phyloP scores from a whole-genome alignment of 2,797 vertebrate genomes.

The Pseudotriccus pelzelni region DNA sequence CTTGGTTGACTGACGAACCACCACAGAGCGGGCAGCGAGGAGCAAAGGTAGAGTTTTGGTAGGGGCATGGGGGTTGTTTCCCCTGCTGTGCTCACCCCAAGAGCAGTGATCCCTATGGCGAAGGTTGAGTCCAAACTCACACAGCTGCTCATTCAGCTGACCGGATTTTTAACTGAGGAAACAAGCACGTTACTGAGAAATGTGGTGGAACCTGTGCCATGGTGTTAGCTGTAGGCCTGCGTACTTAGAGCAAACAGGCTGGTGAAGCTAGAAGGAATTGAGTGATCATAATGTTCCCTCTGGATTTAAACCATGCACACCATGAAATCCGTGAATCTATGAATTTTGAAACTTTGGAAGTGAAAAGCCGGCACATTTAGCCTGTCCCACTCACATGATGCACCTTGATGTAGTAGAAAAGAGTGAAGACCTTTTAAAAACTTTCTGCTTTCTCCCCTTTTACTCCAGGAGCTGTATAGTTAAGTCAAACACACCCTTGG shows the following conservation, averaged over 20 bases:
- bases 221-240: not conserved
- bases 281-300: not conserved
- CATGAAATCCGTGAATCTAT: not conserved
- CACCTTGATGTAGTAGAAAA: not conserved
- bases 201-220: not conserved
- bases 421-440: not conserved
- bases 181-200: fast-evolving
- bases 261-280: not conserved
- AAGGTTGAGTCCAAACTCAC: not conserved
- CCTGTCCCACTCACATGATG: not conserved
- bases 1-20: fast-evolving
- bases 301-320: not conserved
- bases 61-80: not conserved
- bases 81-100: not conserved
- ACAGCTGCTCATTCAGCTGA: not conserved
- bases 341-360: not conserved
- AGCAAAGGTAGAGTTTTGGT: fast-evolving
- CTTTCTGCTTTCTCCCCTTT: not conserved
- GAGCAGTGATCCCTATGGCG: fast-evolving
- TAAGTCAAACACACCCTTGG: not conserved
- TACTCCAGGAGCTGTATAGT: not conserved
- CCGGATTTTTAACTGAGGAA: not conserved
- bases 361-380: not conserved
- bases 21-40: not conserved
- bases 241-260: not conserved